These are phyloP conservation scores for Callitettix versicolor DNA, from an alignment of 1,140 invertebrate species.

Conservation along the genomic window DNA sequence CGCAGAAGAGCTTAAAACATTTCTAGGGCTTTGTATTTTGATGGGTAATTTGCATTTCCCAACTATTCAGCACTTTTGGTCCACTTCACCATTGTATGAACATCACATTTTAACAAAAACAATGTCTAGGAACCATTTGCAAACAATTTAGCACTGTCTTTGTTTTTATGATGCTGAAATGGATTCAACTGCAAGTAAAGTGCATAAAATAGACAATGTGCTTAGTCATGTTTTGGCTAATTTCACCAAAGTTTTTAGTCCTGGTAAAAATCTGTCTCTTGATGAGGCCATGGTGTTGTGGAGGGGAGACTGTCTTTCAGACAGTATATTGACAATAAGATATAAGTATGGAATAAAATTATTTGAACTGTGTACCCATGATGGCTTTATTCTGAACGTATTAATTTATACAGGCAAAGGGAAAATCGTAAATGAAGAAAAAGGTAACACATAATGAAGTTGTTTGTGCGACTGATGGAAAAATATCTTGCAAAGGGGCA, in stretches of 20 bases:
- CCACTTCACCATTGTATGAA: slow-evolving; percentile 25
- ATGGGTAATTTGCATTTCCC: background rate
- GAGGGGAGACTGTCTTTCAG: slow-evolving; percentile 28
- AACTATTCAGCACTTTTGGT: slow-evolving; percentile 29
- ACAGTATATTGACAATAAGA: slow-evolving; percentile 30
- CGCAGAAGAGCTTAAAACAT: background rate
- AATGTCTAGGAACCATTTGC: slow-evolving; percentile 29
- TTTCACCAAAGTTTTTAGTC: slow-evolving; percentile 11
- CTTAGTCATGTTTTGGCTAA: slow-evolving; percentile 4
- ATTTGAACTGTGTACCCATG: slow-evolving; percentile 25
- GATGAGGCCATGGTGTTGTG: slow-evolving; percentile 28
- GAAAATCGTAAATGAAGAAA: slow-evolving; percentile 1
- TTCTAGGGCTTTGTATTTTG: background rate
- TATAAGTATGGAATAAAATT: slow-evolving; percentile 29
- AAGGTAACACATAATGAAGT: slow-evolving; percentile 12
- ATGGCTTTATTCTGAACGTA: slow-evolving; percentile 11
- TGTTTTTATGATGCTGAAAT: slow-evolving; percentile 18
- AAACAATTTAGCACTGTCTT: slow-evolving; percentile 27
- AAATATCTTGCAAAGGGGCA: slow-evolving; percentile 14
- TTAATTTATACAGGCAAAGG: slow-evolving; percentile 14
- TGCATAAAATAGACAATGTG: slow-evolving; percentile 5
- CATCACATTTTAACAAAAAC: slow-evolving; percentile 23
- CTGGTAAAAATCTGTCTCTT: slow-evolving; percentile 3
- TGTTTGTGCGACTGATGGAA: slow-evolving; percentile 13
- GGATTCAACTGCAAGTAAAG: background rate